These are phyloP conservation scores for Poecilia gillii DNA, from an alignment of 2,797 vertebrate species.

Conservation along the genomic window DNA sequence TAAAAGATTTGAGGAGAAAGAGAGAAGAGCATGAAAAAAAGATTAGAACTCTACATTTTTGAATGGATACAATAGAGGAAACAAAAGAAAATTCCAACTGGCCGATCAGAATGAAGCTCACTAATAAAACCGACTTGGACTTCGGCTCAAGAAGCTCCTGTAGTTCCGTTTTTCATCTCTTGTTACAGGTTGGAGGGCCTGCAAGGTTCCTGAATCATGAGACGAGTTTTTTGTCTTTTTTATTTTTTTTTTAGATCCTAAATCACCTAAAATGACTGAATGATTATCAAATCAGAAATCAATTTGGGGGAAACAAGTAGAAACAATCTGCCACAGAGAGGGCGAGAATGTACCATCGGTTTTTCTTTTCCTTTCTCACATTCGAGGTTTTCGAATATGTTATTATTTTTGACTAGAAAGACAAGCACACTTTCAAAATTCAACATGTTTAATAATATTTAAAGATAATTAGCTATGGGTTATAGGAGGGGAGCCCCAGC, in stretches of 20 bases:
- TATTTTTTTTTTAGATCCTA: too few relatives aligned
- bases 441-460: not conserved
- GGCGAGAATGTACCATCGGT: too few relatives aligned
- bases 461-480: not conserved
- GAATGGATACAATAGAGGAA: too few relatives aligned
- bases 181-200: not conserved
- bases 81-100: not conserved
- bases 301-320: not conserved
- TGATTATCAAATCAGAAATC: not conserved
- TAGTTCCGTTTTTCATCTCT: not conserved
- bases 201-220: too few relatives aligned
- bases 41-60: not conserved
- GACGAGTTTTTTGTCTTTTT: not conserved
- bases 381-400: too few relatives aligned
- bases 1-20: not conserved
- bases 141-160: not conserved
- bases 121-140: not conserved
- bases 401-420: not conserved
- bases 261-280: not conserved
- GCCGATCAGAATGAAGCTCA: not conserved
- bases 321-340: not conserved
- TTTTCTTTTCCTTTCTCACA: too few relatives aligned
- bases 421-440: not conserved
- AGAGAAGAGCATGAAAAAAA: not conserved
- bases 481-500: too few relatives aligned